Conservation (phyloP, 2,888 invertebrate genomes). For the Uloborus plumipes region DNA sequence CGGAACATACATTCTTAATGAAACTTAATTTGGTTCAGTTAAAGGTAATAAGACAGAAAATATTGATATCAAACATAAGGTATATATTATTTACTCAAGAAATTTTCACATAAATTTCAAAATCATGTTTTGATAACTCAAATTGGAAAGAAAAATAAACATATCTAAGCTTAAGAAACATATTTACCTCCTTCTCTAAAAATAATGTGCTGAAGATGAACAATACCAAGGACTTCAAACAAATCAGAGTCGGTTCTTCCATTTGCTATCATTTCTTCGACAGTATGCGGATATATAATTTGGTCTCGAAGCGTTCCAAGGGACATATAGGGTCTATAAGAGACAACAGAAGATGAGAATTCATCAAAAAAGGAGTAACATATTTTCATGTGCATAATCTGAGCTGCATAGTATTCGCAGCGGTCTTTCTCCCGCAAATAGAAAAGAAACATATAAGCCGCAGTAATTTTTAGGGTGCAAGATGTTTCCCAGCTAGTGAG, state of each 20-base stretch:
- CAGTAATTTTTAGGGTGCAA: too few relatives aligned
- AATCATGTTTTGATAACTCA: too few relatives aligned
- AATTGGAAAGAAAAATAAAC: too few relatives aligned
- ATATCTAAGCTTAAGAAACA: background rate
- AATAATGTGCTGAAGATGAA: conserved; percentile 85
- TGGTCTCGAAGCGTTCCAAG: conserved; percentile 94
- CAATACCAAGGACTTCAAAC: conserved; percentile 81
- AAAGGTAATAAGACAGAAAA: background rate
- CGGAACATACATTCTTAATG: too few relatives aligned
- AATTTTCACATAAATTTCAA: too few relatives aligned
- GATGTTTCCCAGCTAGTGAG: too few relatives aligned
- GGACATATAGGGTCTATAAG: conserved; percentile 92
- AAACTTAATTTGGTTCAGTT: background rate
- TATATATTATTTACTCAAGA: too few relatives aligned
- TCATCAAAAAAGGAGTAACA: conserved; percentile 3
- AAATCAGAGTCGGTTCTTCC: conserved; percentile 81
- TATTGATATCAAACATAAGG: background rate
- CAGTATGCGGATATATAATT: conserved; percentile 93
- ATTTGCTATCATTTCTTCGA: conserved; percentile 80
- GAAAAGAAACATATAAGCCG: too few relatives aligned
- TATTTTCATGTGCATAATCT: too few relatives aligned
- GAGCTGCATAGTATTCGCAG: too few relatives aligned
- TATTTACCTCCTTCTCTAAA: conserved; percentile 81
- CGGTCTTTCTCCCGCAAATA: too few relatives aligned
- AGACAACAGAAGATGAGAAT: conserved; percentile 52